Evolutionary conservation across 1,140 invertebrate species (phyloP).

Genomic region (Zophobas morio): DNA sequence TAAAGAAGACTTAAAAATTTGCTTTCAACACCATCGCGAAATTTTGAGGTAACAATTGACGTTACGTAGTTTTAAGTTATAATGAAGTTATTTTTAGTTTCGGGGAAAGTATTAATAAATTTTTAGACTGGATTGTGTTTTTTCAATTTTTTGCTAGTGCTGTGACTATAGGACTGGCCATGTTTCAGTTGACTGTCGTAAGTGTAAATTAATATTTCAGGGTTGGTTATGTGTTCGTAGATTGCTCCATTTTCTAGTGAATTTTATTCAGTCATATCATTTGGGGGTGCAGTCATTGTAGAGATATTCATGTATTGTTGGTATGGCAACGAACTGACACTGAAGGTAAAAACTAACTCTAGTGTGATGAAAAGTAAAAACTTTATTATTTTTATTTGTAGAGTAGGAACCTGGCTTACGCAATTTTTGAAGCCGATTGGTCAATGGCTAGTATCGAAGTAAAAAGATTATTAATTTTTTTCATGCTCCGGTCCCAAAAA

Average conservation of each 20-base stretch:
- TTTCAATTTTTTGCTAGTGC: background rate
- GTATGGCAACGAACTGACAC: background rate
- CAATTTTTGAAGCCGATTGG: background rate
- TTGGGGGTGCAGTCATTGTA: background rate
- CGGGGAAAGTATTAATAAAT: background rate
- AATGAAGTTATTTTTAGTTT: no score
- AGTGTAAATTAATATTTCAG: background rate
- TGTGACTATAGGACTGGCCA: background rate
- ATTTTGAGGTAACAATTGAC: no score
- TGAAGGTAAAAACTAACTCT: background rate
- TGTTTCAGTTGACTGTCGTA: background rate
- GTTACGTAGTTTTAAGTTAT: background rate
- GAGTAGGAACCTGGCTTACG: background rate
- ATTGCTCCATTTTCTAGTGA: background rate
- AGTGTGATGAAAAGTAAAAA: background rate
- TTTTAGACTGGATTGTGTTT: no score
- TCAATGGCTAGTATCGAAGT: background rate
- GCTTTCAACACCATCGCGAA: no score
- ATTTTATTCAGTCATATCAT: background rate
- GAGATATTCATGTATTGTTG: background rate
- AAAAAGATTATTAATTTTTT: background rate
- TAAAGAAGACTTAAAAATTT: background rate
- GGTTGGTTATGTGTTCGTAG: background rate
- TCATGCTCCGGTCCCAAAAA: background rate
- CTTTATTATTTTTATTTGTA: background rate